These are phyloP conservation scores for Teinopalpus imperialis DNA, from an alignment of 2,888 invertebrate genomes.

Conservation along the genomic window DNA sequence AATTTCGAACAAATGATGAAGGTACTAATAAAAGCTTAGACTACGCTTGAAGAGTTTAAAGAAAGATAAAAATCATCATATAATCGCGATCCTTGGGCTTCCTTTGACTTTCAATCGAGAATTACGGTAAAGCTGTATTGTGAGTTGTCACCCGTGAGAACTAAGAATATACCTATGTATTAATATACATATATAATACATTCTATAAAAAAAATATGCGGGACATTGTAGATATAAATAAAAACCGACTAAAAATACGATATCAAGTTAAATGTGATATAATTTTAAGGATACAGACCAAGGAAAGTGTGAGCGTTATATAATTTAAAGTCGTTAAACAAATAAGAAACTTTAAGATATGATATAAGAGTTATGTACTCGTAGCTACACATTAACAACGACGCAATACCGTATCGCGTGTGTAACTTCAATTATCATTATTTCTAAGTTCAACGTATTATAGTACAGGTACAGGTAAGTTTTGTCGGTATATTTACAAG, in stretches of 20 bases:
- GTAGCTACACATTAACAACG: neutral
- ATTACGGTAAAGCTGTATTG: too few relatives aligned
- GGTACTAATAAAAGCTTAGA: too few relatives aligned
- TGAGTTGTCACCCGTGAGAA: too few relatives aligned
- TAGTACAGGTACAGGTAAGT: slow-evolving; percentile 8
- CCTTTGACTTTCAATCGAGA: too few relatives aligned
- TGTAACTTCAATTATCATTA: slow-evolving; percentile 11
- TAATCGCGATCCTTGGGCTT: too few relatives aligned
- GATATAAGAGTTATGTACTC: neutral
- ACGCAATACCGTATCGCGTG: slow-evolving; percentile 12
- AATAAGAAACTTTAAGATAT: slow-evolving; percentile 9
- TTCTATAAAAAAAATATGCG: too few relatives aligned
- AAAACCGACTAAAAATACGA: slow-evolving; percentile 7
- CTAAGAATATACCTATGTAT: too few relatives aligned
- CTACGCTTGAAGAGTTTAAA: too few relatives aligned
- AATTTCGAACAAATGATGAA: too few relatives aligned
- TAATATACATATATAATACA: too few relatives aligned
- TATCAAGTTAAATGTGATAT: slow-evolving; percentile 10
- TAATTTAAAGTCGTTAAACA: neutral
- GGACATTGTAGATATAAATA: too few relatives aligned
- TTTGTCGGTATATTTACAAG: slow-evolving; percentile 13
- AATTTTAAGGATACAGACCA: slow-evolving; percentile 9
- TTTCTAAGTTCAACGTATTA: slow-evolving; percentile 20
- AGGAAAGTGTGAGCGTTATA: neutral
- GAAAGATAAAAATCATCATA: too few relatives aligned